phyloP scores from a whole-genome alignment of 2,113 vertebrate genomes.

The Gasterosteus aculeatus region DNA sequence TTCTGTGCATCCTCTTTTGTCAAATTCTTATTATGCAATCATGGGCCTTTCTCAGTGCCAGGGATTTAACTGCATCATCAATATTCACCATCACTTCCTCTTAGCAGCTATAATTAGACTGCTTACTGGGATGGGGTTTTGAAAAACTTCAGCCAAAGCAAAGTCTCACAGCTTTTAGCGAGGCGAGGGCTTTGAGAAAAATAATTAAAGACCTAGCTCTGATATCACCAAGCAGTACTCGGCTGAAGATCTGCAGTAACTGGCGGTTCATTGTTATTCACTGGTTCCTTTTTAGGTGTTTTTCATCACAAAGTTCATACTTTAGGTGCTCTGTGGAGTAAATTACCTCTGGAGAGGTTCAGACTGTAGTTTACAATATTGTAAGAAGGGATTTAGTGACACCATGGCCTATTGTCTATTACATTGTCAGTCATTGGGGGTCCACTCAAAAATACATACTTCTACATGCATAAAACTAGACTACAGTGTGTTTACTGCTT shows the following conservation, averaged over 20 bases:
- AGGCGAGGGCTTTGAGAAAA: constrained; percentile 33
- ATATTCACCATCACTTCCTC: constrained; percentile 59
- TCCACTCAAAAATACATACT: not conserved
- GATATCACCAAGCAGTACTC: constrained; percentile 15
- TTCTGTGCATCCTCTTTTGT: constrained; percentile 49
- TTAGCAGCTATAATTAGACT: constrained; percentile 64
- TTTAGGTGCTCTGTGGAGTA: not conserved
- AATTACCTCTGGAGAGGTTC: not conserved
- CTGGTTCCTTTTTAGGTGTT: not conserved
- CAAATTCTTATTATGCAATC: constrained; percentile 65
- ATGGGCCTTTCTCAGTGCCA: constrained; percentile 49
- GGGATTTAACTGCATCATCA: constrained; percentile 64
- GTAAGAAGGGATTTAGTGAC: not conserved
- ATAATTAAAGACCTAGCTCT: constrained; percentile 43
- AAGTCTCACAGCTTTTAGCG: constrained; percentile 22
- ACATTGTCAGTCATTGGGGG: not conserved
- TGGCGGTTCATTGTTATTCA: constrained; percentile 25
- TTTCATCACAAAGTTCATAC: constrained; percentile 24
- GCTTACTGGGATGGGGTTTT: constrained; percentile 48
- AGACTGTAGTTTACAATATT: not conserved
- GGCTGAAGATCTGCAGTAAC: constrained; percentile 4
- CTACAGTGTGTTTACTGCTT: not conserved
- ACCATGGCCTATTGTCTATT: not conserved
- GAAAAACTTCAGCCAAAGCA: constrained; percentile 52
- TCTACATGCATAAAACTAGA: not conserved